Percentiles rank a stretch among this genome's conserved stretches.
phyloP scores from a whole-genome alignment of 2,113 vertebrate genomes.

The Varanus salvator region DNA sequence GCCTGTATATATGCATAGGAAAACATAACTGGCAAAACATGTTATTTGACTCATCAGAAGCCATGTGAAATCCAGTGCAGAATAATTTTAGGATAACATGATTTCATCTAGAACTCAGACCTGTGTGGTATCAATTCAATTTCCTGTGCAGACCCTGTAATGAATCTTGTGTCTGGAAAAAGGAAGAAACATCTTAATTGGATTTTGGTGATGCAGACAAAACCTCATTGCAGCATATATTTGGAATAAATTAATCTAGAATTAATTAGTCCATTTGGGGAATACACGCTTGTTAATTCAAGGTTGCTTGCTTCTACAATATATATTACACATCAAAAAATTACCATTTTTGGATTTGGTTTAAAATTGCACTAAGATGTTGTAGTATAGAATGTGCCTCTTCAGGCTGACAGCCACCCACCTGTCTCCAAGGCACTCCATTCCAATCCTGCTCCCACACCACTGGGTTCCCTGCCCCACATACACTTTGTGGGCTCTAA shows the following conservation, averaged over 20 bases:
- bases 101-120: neutral
- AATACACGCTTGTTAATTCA: neutral
- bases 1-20: neutral
- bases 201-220: neutral
- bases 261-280: neutral
- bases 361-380: neutral
- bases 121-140: neutral
- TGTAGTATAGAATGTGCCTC: no score
- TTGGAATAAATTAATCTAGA: neutral
- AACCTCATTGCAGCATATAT: neutral
- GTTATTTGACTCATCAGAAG: neutral
- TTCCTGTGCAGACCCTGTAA: neutral
- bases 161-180: neutral
- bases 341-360: neutral
- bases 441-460: no score
- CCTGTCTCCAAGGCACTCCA: no score
- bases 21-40: neutral
- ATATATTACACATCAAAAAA: neutral
- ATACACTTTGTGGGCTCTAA: no score
- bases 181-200: neutral
- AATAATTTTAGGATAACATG: neutral
- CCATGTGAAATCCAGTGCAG: neutral
- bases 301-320: neutral
- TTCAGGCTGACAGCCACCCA: no score
- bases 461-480: no score